phyloP scores from a whole-genome alignment of 2,888 invertebrate species.

The Urechis unicinctus region DNA sequence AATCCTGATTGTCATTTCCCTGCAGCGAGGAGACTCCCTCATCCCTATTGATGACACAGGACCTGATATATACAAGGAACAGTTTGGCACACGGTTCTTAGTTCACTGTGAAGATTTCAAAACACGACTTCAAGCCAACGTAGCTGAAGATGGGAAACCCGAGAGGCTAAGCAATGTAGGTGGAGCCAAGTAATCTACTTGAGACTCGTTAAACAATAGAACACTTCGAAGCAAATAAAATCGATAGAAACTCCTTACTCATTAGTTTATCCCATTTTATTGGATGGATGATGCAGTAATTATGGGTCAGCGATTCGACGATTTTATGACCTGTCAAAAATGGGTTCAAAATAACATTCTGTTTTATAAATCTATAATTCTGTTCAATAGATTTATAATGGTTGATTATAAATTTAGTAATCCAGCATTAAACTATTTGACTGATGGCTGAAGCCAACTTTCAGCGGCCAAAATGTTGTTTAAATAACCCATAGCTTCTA shows the following conservation, averaged over 20 bases:
- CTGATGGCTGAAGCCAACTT: no score
- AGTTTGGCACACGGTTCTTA: slow-evolving; percentile 78
- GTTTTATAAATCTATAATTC: neutral
- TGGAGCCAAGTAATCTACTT: slow-evolving; percentile 23
- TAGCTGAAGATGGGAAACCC: slow-evolving; percentile 69
- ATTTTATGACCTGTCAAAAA: neutral
- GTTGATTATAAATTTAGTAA: no score
- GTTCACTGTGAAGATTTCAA: slow-evolving; percentile 76
- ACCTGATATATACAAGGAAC: slow-evolving; percentile 61
- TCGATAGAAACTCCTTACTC: neutral
- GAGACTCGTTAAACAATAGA: neutral
- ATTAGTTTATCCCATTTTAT: neutral
- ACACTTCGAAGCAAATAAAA: neutral
- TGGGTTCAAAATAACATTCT: neutral
- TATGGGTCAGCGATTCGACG: neutral
- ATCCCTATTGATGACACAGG: no score
- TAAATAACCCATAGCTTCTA: no score
- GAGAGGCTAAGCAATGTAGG: slow-evolving; percentile 36
- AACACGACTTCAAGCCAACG: slow-evolving; percentile 76
- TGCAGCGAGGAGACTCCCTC: neutral
- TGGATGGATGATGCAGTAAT: neutral
- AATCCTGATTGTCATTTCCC: no score
- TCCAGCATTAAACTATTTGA: no score
- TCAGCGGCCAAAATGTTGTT: no score
- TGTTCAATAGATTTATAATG: no score